Percentiles rank a stretch among this genome's conserved stretches.
Conservation (phyloP, 2,888 invertebrate species). For the Caenorhabditis zanzibari region DNA sequence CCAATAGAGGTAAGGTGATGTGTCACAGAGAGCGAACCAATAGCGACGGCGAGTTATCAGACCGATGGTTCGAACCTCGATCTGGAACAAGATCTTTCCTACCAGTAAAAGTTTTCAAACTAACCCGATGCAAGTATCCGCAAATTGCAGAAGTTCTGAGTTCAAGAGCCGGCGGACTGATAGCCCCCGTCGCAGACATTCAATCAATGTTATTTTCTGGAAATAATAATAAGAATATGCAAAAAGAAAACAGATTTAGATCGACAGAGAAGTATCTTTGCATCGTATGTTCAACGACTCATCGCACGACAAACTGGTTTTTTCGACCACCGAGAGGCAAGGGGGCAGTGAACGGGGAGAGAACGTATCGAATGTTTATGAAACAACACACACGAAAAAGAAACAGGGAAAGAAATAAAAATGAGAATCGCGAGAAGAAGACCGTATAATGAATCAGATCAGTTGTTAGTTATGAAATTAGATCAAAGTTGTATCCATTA, state of each 20-base stretch:
- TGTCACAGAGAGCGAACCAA: conserved; percentile 80
- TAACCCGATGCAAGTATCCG: conserved; percentile 61
- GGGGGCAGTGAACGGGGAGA: conserved; percentile 29
- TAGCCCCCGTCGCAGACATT: conserved; percentile 52
- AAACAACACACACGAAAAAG: conserved; percentile 35
- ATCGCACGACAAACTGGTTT: conserved; percentile 55
- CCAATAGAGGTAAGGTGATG: conserved; percentile 81
- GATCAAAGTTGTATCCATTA: not conserved
- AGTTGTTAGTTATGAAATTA: conserved; percentile 13
- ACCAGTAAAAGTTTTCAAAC: not conserved
- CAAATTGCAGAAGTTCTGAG: conserved; percentile 59
- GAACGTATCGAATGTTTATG: conserved; percentile 53
- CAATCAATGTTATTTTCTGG: conserved; percentile 19
- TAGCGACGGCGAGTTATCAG: conserved; percentile 72
- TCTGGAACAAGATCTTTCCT: conserved; percentile 45
- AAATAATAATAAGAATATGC: not conserved
- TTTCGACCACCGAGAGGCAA: conserved; percentile 38
- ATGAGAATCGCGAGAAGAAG: conserved; percentile 5
- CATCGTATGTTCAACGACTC: conserved; percentile 56
- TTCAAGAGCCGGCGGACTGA: conserved; percentile 63
- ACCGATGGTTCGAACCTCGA: conserved; percentile 73
- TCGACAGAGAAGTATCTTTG: conserved; percentile 40
- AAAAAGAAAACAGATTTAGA: conserved; percentile 24
- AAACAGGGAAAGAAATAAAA: conserved; percentile 12
- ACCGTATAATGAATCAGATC: conserved; percentile 9